Percentiles rank a stretch among this genome's conserved stretches.
Evolutionary conservation across 37 sponge, comb jelly and placozoan species (phyloP).

Genomic region (Eunapius fragilis): DNA sequence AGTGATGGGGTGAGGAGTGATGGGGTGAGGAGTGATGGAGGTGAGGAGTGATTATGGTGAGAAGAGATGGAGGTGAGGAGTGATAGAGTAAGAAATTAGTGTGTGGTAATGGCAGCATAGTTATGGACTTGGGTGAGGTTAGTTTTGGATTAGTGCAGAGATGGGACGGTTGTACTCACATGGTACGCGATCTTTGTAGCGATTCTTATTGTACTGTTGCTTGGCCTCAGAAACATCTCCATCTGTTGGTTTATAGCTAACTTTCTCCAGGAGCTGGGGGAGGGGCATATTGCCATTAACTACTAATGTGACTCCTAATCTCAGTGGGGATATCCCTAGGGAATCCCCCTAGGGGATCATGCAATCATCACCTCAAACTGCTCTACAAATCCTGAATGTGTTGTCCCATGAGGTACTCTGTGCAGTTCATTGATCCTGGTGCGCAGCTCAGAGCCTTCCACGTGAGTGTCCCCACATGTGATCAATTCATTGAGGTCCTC

Average conservation of each 20-base stretch:
- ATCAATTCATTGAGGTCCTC: constrained; percentile 83
- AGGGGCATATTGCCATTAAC: background rate
- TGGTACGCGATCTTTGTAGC: constrained; percentile 45
- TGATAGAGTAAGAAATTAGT: too few species aligned
- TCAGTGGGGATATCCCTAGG: background rate
- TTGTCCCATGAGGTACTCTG: constrained; percentile 20
- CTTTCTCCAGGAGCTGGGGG: constrained; percentile 44
- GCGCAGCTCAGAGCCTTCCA: constrained; percentile 38
- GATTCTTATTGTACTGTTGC: constrained; percentile 71
- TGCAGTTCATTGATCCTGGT: constrained; percentile 31
- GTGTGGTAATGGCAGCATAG: background rate
- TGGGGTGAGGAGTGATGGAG: too few species aligned
- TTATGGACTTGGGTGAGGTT: background rate
- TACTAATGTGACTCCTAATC: too few species aligned
- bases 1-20: too few species aligned
- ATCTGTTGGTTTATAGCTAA: constrained; percentile 45
- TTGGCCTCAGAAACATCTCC: constrained; percentile 52
- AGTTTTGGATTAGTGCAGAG: background rate
- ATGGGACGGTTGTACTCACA: constrained; percentile 28
- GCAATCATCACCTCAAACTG: constrained; percentile 67
- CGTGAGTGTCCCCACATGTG: constrained; percentile 83
- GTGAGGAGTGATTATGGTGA: too few species aligned
- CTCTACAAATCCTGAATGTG: constrained; percentile 50
- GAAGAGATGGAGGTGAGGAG: too few species aligned
- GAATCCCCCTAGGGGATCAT: background rate